Percentiles rank a stretch among this genome's conserved stretches.
Conservation (phyloP, 2,888 invertebrate genomes). For the Stratiomys singularior region DNA sequence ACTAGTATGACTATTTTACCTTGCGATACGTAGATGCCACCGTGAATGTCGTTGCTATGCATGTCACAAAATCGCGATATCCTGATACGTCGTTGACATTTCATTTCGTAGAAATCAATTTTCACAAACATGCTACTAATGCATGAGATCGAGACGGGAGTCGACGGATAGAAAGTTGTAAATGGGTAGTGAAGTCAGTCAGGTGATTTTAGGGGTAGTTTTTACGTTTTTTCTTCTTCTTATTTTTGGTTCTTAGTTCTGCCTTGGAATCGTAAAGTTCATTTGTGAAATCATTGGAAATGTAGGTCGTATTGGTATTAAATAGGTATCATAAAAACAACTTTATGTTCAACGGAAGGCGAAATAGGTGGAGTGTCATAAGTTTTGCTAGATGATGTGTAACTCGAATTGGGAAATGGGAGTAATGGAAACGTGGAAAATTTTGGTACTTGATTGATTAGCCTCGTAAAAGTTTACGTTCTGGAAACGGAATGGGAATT, state of each 20-base stretch:
- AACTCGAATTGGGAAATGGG: too few species aligned
- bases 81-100: not conserved
- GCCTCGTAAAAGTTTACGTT: too few species aligned
- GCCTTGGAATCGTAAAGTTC: conserved; percentile 3
- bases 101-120: conserved; percentile 12
- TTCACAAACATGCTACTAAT: conserved; percentile 6
- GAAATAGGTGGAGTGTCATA: not conserved
- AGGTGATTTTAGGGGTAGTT: conserved; percentile 17
- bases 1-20: not conserved
- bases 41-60: not conserved
- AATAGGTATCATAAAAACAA: not conserved
- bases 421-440: too few species aligned
- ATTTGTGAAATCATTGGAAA: not conserved
- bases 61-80: not conserved
- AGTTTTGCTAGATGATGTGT: not conserved
- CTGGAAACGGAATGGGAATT: too few species aligned
- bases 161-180: not conserved
- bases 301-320: conserved; percentile 14
- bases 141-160: not conserved
- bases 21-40: not conserved
- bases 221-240: conserved; percentile 5
- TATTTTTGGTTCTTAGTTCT: not conserved
- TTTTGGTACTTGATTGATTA: too few species aligned
- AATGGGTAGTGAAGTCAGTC: not conserved
- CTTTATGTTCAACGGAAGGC: not conserved